Base-by-base conservation (phyloP, 2,113 vertebrate species). In the Illadopsis cleaveri region DNA sequence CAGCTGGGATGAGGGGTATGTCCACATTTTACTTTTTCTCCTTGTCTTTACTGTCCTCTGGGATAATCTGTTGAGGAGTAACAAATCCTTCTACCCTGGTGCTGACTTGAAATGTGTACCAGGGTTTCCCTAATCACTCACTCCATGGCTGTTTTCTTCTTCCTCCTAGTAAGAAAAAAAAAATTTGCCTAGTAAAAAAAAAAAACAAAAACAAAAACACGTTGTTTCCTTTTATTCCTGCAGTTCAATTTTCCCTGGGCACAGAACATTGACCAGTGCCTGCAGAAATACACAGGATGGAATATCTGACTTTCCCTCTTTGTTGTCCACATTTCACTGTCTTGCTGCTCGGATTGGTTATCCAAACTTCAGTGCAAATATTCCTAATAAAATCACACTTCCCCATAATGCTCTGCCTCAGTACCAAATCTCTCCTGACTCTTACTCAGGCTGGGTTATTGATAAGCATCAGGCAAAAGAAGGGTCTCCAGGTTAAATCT, bases 401-500 rank as follows among this genome's bases (percentile, higher is more conserved):
- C 37, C 58, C 38, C 69, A 85, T 54, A 84, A 90, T 58, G 47
- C 48, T 68, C 21, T 47, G 38, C 58, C 25, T 51, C 1, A 0
- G 28, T 57, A 68, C 86, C 25, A 28, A 87, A 81, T 93, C 85
- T 94, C 70, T 82, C 10, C 82, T 81, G 93, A 61, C 86, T 92
- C 44, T 90, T 37, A 22, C 86, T 92, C 86, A 50, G 18, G 3
- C 62, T 89, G 47, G 61, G 8, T 33, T 94, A 86, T 93, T 75
- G 97, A 96, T 95, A 96, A 97, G 96, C 85, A 89, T 97, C 93
- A 86, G 89, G 94, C 90, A 96, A 44, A 90, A 95, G 81, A 90
- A 94, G 93, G 95, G 71, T 96, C 80, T 64, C 82, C 72, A 94
- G 97, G 97, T 95, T 95, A 85, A 89, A 97, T 81, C 92, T 91